Conservation (phyloP, 1,140 invertebrate species). For the Penaeus indicus region DNA sequence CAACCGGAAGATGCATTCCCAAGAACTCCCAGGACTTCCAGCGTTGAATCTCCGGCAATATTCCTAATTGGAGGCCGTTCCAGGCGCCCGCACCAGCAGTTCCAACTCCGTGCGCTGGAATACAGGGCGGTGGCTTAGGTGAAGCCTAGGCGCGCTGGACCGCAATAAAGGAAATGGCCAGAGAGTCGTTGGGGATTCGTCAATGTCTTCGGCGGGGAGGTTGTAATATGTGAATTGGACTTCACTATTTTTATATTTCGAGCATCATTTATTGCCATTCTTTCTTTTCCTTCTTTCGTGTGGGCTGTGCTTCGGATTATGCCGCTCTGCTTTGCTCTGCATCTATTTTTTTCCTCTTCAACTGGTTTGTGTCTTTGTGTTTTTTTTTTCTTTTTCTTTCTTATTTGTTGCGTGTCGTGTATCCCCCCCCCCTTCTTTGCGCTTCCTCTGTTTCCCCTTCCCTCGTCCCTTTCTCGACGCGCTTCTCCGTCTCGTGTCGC, state of each 20-base stretch:
- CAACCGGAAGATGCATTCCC: constrained; percentile 17
- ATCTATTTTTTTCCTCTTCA: too few relatives aligned
- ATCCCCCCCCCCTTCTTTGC: neutral
- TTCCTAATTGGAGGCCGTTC: constrained; percentile 36
- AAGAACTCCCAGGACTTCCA: neutral
- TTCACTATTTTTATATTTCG: constrained; percentile 28
- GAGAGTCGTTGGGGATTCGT: constrained; percentile 3
- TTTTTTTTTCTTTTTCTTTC: too few relatives aligned
- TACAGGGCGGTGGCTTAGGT: constrained; percentile 46
- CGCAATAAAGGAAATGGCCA: constrained; percentile 45
- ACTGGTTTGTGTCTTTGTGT: too few relatives aligned
- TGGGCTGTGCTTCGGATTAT: too few relatives aligned
- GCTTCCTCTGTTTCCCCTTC: neutral
- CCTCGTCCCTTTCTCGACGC: neutral
- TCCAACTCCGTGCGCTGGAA: constrained; percentile 41
- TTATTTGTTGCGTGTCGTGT: too few relatives aligned
- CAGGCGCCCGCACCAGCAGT: neutral
- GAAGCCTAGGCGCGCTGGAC: constrained; percentile 10
- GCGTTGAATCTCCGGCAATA: constrained; percentile 32
- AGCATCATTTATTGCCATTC: neutral
- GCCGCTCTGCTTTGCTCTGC: too few relatives aligned
- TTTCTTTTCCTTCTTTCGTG: too few relatives aligned
- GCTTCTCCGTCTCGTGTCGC: neutral
- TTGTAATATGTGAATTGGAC: constrained; percentile 45
- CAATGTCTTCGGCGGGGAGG: constrained; percentile 37